A percentile compares a stretch with the other conserved stretches of the same genome.
These are phyloP conservation scores for Apis dorsata DNA, from an alignment of 1,140 invertebrate species.

Conservation along the genomic window DNA sequence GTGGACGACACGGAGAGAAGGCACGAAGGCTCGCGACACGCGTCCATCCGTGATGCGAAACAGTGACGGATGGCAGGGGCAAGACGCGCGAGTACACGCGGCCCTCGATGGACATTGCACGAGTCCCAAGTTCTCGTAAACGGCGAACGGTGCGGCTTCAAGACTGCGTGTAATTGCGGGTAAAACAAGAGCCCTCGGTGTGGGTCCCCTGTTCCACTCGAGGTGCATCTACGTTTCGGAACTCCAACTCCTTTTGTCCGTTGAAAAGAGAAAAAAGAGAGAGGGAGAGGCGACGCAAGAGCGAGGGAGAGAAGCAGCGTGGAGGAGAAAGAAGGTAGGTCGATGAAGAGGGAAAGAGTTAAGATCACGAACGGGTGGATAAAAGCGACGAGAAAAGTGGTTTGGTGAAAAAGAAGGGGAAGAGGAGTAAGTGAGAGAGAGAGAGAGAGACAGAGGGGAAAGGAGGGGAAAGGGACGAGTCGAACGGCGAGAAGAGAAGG, in stretches of 20 bases:
- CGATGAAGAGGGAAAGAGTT: conserved; percentile 24
- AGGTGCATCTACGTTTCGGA: conserved; percentile 31
- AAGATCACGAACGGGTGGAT: conserved; percentile 46
- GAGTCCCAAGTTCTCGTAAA: conserved; percentile 40
- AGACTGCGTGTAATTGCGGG: conserved; percentile 50
- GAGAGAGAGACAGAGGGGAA: not conserved
- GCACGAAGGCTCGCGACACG: not conserved
- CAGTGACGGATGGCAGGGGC: conserved; percentile 18
- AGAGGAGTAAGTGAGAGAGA: conserved; percentile 5
- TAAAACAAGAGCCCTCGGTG: conserved; percentile 39
- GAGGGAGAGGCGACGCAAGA: too few species aligned
- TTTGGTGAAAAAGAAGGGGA: conserved; percentile 42
- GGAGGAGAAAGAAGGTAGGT: not conserved
- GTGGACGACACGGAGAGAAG: not conserved
- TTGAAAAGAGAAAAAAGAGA: conserved; percentile 8
- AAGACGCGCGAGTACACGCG: not conserved
- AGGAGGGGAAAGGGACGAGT: not conserved
- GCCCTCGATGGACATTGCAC: not conserved
- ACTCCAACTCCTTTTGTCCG: conserved; percentile 53
- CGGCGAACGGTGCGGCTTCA: conserved; percentile 27
- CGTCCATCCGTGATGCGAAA: not conserved
- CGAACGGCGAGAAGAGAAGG: not conserved
- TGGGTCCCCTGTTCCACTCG: not conserved
- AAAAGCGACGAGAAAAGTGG: conserved; percentile 42
- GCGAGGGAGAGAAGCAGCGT: too few species aligned